Base-by-base conservation (phyloP, 2,113 vertebrate species). In the Aythya baeri region DNA sequence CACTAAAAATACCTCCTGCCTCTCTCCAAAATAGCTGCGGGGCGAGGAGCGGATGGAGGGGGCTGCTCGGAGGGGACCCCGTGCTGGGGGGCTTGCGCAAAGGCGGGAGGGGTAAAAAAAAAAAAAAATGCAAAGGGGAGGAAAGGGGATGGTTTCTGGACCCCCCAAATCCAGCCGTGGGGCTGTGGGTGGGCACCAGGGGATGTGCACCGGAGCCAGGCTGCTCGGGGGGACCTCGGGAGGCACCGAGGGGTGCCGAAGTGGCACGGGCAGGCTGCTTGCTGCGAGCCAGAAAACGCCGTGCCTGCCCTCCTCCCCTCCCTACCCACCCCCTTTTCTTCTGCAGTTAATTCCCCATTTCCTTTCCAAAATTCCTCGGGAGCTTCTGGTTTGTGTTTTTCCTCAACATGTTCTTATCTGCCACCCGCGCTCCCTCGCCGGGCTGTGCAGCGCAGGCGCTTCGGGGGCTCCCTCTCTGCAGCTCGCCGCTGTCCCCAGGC, bases 321-420 rank as follows among this genome's bases (percentile, higher is more conserved):
- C 20, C 46, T 49, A 22, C 9, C 7, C 22, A 8, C 4, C 18
- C 9, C 6, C 1, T 50, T 50, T 50, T 84, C 88, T 95, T 95
- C 88, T 88, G 86, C 62, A 95, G 88, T 88, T 97, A 95, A 93
- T 95, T 95, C 88, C 62, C 78, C 41, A 80, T 95, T 96, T 96
- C 94, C 96, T 96, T 96, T 96, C 93, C 94, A 97, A 94, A 91
- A 95, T 97, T 96, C 96, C 91, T 94, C 11, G 0, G 88, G 92
- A 96, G 94, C 91, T 96, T 96, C 96, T 97, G 95, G 92, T 96
- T 96, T 91, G 87, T 96, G 95, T 93, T 95, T 96, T 95, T 75
- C 73, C 86, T 95, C 21, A 29, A 81, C 94, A 77, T 81, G 88
- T 91, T 86, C 90, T 96, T 96, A 96, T 95, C 97, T 92, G 84